Percentiles rank a stretch among this genome's conserved stretches.
Conservation (phyloP, 1,140 invertebrate genomes). For the Panulirus ornatus region DNA sequence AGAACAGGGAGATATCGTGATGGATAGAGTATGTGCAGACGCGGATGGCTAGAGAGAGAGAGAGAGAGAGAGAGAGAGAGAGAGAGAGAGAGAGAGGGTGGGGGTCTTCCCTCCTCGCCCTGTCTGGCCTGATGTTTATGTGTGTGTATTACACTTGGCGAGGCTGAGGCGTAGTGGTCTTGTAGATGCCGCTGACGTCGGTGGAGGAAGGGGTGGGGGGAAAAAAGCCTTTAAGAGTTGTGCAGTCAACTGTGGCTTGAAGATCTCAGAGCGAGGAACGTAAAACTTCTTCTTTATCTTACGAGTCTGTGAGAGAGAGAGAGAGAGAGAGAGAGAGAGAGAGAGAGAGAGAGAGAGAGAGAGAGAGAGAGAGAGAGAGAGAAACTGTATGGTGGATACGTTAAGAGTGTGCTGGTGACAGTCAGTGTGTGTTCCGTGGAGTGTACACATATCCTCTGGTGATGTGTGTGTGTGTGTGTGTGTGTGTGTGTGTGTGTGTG, state of each 20-base stretch:
- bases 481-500: conserved; percentile 37
- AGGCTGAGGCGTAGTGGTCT: no score
- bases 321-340: neutral
- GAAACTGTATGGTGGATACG: no score
- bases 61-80: conserved; percentile 16
- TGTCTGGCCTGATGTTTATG: no score
- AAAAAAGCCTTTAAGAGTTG: no score
- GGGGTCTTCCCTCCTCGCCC: no score
- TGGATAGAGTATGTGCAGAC: neutral
- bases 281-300: no score
- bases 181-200: no score
- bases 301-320: neutral
- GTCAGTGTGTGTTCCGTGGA: neutral
- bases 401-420: neutral
- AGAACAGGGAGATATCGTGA: neutral
- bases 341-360: conserved; percentile 28
- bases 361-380: neutral
- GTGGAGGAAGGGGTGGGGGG: no score
- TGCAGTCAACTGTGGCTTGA: no score
- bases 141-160: no score
- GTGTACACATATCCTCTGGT: neutral
- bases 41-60: neutral
- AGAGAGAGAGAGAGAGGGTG: neutral
- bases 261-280: no score
- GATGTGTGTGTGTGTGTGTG: no score